These are phyloP conservation scores for Papio anubis DNA, from an alignment of 2,113 vertebrate species.

Conservation along the genomic window DNA sequence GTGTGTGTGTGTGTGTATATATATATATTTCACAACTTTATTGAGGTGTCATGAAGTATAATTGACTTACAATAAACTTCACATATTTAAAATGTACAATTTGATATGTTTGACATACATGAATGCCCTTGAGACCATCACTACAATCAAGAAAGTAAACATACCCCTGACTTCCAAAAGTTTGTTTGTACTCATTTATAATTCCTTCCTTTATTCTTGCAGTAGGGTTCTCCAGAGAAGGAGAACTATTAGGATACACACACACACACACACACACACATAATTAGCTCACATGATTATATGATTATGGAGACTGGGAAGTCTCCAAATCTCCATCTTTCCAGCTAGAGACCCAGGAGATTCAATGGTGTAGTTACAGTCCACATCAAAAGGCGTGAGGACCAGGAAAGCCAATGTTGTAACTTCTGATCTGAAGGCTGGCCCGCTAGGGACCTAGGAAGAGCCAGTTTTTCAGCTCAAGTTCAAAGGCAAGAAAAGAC, in stretches of 20 bases:
- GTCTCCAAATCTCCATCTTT: background rate
- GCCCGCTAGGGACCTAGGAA: background rate
- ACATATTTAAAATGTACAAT: background rate
- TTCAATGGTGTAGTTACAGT: background rate
- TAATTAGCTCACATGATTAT: background rate
- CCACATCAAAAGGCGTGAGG: background rate
- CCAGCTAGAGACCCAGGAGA: background rate
- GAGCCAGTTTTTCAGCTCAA: background rate
- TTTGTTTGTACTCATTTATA: background rate
- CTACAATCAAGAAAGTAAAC: background rate
- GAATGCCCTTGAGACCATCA: background rate
- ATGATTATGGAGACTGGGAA: background rate
- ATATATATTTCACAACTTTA: background rate
- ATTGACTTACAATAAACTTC: background rate
- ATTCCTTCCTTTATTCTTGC: background rate
- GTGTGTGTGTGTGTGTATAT: fast-evolving
- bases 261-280: no score
- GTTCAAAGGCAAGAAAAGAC: background rate
- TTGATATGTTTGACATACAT: background rate
- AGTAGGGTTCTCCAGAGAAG: background rate
- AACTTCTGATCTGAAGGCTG: background rate
- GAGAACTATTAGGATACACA: background rate
- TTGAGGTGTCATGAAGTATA: background rate
- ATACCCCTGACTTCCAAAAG: background rate
- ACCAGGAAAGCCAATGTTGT: background rate